A percentile compares a stretch with the other conserved stretches of the same genome.
Evolutionary conservation across 2,797 vertebrate genomes (phyloP).

Genomic region (Mus minutoides): DNA sequence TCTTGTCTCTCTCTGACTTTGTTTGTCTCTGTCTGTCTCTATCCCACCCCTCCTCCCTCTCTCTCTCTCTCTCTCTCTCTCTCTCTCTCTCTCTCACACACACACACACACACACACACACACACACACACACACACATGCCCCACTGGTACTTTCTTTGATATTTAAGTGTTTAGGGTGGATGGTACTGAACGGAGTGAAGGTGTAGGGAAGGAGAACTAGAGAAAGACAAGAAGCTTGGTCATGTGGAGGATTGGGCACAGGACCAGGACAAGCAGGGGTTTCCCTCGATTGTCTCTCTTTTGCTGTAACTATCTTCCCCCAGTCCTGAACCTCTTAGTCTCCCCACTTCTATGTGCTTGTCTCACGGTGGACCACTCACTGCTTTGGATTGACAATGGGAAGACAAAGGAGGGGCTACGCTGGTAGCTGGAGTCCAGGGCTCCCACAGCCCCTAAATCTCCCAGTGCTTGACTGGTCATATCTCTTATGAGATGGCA

Average conservation of each 20-base stretch:
- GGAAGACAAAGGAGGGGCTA: not conserved
- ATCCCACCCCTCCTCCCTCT: no score
- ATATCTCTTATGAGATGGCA: not conserved
- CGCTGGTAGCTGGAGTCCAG: not conserved
- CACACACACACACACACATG: not conserved
- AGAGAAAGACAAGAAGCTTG: not conserved
- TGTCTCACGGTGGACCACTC: not conserved
- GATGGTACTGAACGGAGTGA: not conserved
- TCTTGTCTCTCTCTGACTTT: not conserved
- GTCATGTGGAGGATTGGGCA: not conserved
- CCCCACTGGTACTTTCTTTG: not conserved
- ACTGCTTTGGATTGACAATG: not conserved
- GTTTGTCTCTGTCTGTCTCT: not conserved
- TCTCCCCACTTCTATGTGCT: not conserved
- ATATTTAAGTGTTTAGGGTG: conserved; percentile 63
- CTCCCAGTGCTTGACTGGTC: not conserved
- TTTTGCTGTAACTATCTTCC: not conserved
- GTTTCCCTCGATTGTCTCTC: not conserved
- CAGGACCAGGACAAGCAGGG: not conserved
- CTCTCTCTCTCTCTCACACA: not conserved
- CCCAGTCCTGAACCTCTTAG: not conserved
- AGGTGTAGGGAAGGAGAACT: conserved; percentile 16
- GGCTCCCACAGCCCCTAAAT: not conserved
- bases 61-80: not conserved
- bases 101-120: not conserved